A percentile compares a stretch with the other conserved stretches of the same genome.
These are phyloP conservation scores for Sebastes nivosus DNA, from an alignment of 2,797 vertebrate species.

Conservation along the genomic window DNA sequence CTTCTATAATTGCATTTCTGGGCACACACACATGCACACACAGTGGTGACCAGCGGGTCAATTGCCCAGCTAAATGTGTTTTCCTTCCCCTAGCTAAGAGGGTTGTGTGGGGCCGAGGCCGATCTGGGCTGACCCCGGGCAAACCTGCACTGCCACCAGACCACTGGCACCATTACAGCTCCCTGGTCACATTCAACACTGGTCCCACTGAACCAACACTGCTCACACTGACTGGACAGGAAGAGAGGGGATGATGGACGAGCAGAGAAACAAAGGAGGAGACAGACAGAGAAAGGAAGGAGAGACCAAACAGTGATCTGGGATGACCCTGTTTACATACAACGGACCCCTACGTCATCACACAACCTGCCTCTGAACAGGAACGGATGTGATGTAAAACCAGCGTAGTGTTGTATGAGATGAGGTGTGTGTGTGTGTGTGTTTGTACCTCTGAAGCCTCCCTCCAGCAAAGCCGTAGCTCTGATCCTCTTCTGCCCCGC, in stretches of 20 bases:
- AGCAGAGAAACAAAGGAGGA: constrained; percentile 15
- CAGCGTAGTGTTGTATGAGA: background rate
- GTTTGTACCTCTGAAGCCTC: constrained; percentile 94
- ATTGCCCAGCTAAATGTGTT: constrained; percentile 83
- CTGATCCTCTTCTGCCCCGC: constrained; percentile 99
- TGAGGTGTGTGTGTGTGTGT: background rate
- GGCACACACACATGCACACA: constrained; percentile 44
- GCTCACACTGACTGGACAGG: constrained; percentile 22
- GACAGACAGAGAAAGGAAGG: constrained; percentile 1
- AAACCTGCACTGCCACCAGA: constrained; percentile 31
- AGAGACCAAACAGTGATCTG: background rate
- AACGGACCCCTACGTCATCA: background rate
- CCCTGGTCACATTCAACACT: constrained; percentile 33
- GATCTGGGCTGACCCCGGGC: constrained; percentile 52
- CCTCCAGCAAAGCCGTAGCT: constrained; percentile 95
- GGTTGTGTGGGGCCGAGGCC: constrained; percentile 42
- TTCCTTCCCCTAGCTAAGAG: constrained; percentile 73
- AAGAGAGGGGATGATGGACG: constrained; percentile 54
- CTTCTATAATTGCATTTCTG: constrained; percentile 93
- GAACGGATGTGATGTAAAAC: background rate
- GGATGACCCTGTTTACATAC: background rate
- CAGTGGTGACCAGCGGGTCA: constrained; percentile 69
- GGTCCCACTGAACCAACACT: constrained; percentile 20
- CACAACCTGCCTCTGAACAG: background rate
- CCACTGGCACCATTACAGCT: constrained; percentile 55